Evolutionary conservation across 2,113 vertebrate species (phyloP).

Genomic region (Etia nguti): DNA sequence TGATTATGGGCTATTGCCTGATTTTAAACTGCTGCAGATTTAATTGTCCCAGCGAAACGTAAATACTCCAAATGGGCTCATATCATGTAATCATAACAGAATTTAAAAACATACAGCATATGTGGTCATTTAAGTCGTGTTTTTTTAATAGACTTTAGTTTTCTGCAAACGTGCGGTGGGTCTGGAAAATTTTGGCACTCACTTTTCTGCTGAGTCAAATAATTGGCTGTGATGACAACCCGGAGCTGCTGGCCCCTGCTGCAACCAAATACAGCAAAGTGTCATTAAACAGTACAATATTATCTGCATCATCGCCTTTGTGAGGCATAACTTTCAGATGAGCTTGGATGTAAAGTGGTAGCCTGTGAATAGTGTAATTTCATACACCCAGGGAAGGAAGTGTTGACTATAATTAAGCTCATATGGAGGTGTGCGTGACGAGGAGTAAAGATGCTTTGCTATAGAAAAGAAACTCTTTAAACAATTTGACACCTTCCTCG

Average conservation of each 20-base stretch:
- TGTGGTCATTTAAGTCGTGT: conserved; percentile 16
- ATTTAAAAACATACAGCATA: conserved; percentile 13
- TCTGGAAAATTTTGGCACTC: neutral
- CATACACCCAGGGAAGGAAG: neutral
- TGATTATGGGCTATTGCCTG: conserved; percentile 37
- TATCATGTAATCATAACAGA: conserved; percentile 3
- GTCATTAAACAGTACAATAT: conserved; percentile 16
- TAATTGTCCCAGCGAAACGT: conserved; percentile 34
- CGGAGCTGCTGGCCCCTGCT: neutral
- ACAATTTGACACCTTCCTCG: neutral
- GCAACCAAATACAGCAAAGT: neutral
- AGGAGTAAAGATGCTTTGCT: neutral
- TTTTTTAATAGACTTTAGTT: conserved; percentile 1
- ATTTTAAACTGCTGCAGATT: conserved; percentile 41
- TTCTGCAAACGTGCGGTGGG: neutral
- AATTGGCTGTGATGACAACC: neutral
- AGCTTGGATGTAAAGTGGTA: neutral
- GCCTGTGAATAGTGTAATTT: conserved; percentile 6
- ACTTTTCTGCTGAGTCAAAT: conserved; percentile 1
- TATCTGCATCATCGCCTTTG: conserved; percentile 12
- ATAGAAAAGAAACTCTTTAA: neutral
- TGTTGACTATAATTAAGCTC: conserved; percentile 29
- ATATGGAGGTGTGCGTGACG: neutral
- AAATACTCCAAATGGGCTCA: conserved; percentile 17
- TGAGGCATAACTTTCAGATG: conserved; percentile 10